Evolutionary conservation across 2,888 invertebrate species (phyloP), one percentile per base, ranked within the genome.

Genomic region (Lamproptera curius): DNA sequence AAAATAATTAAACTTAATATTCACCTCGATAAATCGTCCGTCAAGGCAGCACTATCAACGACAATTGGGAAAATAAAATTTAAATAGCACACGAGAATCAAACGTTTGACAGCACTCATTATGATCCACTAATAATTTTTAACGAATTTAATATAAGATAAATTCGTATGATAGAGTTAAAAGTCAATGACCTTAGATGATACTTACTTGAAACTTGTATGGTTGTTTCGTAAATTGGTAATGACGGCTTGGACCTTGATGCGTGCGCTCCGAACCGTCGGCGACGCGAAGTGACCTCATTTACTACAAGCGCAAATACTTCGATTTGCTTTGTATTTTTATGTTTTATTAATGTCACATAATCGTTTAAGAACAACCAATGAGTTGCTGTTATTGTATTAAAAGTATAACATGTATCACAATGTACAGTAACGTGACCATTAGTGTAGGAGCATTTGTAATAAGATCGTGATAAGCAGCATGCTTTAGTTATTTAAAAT

Each of bases 11-110:
- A n/a, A n/a, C n/a, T n/a, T n/a, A n/a, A 28, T 14, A 11, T 20
- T 47, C 42, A 42, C 48, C 38, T 42, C 16, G 33, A 11, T 33
- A 16, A 23, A 33, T 39, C 33, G 37, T 43, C 42, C 51, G 36
- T 51, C 68, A 73, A 71, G 71, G 75, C 53, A 66, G 70, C 68
- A 38, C 65, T 62, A 28, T 52, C 44, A 36, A 50, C 58, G 41
- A 50, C 51, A 14, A 23, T 35, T 16, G 16, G 28, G 42, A 42
- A 51, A 13, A 45, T 48, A 55, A 40, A 45, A 53, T 41, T 53
- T 49, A 50, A 44, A 52, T 60, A 55, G 39, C 56, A 53, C 28
- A 51, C 39, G 42, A 28, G 11, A 3, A n/a, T 10, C 10, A 10
- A 40, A 16, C 33, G 38, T 38, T 13, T 35, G 13, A 20, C 26